Percentiles rank a stretch among this genome's conserved stretches.
phyloP scores from a whole-genome alignment of 2,888 invertebrate species.

The Mactromeris polynyma region DNA sequence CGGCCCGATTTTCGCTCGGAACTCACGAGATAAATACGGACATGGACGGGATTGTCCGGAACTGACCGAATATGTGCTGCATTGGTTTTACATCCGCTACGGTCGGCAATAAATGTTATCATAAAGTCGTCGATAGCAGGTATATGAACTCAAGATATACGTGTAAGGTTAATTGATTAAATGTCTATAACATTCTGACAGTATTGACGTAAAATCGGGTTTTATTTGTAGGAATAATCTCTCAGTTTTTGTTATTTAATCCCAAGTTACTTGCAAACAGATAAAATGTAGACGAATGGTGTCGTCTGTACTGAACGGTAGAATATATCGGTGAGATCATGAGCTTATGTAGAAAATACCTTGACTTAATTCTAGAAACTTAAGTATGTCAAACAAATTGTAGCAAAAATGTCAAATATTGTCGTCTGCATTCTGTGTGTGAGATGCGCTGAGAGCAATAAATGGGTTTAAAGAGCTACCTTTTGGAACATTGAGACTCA shows the following conservation, averaged over 20 bases:
- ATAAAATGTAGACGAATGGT: background rate
- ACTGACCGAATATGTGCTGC: background rate
- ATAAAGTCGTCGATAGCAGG: background rate
- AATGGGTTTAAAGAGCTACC: too few relatives aligned
- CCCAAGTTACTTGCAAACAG: conserved; percentile 15
- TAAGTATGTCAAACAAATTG: conserved; percentile 25
- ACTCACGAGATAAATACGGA: background rate
- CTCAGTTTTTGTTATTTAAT: conserved; percentile 19
- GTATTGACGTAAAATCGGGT: background rate
- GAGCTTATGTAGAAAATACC: background rate
- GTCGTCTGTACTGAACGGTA: background rate
- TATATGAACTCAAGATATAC: background rate
- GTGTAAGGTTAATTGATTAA: background rate
- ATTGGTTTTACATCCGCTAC: background rate
- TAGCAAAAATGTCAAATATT: background rate
- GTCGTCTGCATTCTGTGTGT: background rate
- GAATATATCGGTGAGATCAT: background rate
- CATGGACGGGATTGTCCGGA: background rate
- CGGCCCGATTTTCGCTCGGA: background rate
- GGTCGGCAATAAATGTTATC: background rate
- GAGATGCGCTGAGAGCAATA: background rate
- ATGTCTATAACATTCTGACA: background rate
- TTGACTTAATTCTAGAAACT: conserved; percentile 2
- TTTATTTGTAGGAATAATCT: conserved; percentile 1
- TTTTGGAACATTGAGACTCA: too few relatives aligned